Percentiles rank a stretch among this genome's conserved stretches.
Conservation (phyloP, 2,888 invertebrate species). For the Phaonia tiefii region DNA sequence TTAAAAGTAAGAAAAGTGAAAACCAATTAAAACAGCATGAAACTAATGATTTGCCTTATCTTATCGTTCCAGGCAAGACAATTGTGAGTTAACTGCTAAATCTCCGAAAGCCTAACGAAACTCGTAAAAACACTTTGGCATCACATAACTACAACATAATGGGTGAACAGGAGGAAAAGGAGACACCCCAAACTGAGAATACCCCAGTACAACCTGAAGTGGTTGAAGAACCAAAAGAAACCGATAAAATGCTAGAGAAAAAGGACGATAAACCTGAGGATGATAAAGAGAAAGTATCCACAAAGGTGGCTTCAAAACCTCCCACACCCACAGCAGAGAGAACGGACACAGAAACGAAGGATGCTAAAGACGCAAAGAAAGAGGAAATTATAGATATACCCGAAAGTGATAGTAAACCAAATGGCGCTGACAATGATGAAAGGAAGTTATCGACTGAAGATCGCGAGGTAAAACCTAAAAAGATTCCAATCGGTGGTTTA, state of each 20-base stretch:
- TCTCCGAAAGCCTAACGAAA: conserved; percentile 1
- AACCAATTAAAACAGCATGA: background rate
- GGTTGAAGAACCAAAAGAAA: conserved; percentile 79
- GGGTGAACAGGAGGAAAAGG: conserved; percentile 80
- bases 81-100: conserved; percentile 5
- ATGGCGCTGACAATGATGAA: conserved; percentile 72
- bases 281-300: conserved; percentile 66
- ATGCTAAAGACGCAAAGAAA: conserved; percentile 67
- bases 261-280: conserved; percentile 71
- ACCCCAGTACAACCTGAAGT: conserved; percentile 75
- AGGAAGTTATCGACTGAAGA: conserved; percentile 83
- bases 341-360: conserved; percentile 25
- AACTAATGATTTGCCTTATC: conserved; percentile 28
- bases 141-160: conserved; percentile 67
- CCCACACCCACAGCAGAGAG: conserved; percentile 71
- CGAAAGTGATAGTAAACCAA: conserved; percentile 64
- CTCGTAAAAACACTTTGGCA: background rate
- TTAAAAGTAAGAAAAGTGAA: conserved; percentile 18
- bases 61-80: conserved; percentile 2
- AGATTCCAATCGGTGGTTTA: conserved; percentile 93
- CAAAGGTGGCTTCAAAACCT: conserved; percentile 69
- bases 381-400: conserved; percentile 80
- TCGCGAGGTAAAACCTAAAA: conserved; percentile 89
- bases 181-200: conserved; percentile 77
- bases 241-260: conserved; percentile 80